phyloP scores from a whole-genome alignment of 1,140 invertebrate species.

The Maconellicoccus hirsutus region DNA sequence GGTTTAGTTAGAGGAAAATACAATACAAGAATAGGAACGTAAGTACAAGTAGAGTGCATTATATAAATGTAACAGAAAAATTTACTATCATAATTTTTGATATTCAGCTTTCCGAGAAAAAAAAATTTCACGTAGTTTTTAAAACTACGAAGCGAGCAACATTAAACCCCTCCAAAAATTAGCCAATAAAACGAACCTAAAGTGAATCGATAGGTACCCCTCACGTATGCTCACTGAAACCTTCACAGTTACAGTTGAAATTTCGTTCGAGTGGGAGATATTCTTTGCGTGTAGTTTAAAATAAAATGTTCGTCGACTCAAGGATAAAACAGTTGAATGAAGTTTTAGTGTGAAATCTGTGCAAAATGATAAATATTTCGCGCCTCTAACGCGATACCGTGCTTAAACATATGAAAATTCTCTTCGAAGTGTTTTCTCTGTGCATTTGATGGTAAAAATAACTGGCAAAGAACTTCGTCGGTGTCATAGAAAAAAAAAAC shows the following conservation, averaged over 20 bases:
- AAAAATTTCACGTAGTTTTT: not conserved
- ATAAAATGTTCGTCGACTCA: not conserved
- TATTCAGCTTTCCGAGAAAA: too few species aligned
- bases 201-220: not conserved
- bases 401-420: not conserved
- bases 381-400: not conserved
- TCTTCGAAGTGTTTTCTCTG: not conserved
- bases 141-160: not conserved
- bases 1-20: too few species aligned
- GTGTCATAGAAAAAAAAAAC: not conserved
- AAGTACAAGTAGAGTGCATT: too few species aligned
- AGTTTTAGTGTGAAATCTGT: not conserved
- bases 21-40: too few species aligned
- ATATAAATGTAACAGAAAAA: too few species aligned
- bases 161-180: not conserved
- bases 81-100: too few species aligned
- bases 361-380: not conserved
- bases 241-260: conserved; percentile 8
- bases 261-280: not conserved
- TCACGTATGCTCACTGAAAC: not conserved
- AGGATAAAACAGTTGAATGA: not conserved
- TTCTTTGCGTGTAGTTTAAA: not conserved
- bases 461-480: not conserved
- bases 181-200: not conserved
- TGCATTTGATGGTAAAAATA: conserved; percentile 1